Conservation (phyloP, 2,797 vertebrate species). For the Sebastes taczanowskii region DNA sequence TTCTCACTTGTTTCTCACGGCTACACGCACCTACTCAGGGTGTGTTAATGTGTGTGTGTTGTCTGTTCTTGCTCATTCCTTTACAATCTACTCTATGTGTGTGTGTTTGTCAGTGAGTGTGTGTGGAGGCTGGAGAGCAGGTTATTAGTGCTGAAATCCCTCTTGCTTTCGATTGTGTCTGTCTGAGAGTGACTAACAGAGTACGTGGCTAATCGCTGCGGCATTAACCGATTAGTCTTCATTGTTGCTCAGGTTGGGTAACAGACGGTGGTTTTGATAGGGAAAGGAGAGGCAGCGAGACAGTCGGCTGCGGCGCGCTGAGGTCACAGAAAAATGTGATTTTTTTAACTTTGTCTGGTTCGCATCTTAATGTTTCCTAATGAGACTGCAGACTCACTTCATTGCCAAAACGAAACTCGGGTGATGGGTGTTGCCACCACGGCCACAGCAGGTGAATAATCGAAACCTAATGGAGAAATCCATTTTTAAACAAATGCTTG, state of each 20-base stretch:
- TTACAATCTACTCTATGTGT: neutral
- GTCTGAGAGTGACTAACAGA: conserved; percentile 62
- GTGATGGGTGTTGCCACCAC: neutral
- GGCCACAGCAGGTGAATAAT: neutral
- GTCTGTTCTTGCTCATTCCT: conserved; percentile 44
- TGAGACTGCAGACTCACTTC: neutral
- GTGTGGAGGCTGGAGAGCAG: conserved; percentile 23
- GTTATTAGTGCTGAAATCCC: conserved; percentile 45
- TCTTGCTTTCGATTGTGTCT: conserved; percentile 77
- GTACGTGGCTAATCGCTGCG: conserved; percentile 33
- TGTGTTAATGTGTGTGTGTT: conserved; percentile 49
- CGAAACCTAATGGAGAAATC: neutral
- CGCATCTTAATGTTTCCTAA: conserved; percentile 45
- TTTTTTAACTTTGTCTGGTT: conserved; percentile 43
- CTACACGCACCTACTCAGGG: conserved; percentile 59
- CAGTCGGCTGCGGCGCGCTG: conserved; percentile 12
- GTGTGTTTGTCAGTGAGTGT: conserved; percentile 15
- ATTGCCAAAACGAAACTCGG: neutral
- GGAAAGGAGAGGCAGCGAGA: conserved; percentile 73
- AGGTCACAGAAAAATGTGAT: conserved; percentile 30
- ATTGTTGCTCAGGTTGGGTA: conserved; percentile 60
- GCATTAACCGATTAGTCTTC: conserved; percentile 65
- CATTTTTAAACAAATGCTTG: neutral
- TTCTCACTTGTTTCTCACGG: conserved; percentile 20
- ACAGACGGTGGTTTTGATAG: conserved; percentile 67